Base-by-base conservation (phyloP, 2,113 vertebrate species). In the Dipodomys ordii region DNA sequence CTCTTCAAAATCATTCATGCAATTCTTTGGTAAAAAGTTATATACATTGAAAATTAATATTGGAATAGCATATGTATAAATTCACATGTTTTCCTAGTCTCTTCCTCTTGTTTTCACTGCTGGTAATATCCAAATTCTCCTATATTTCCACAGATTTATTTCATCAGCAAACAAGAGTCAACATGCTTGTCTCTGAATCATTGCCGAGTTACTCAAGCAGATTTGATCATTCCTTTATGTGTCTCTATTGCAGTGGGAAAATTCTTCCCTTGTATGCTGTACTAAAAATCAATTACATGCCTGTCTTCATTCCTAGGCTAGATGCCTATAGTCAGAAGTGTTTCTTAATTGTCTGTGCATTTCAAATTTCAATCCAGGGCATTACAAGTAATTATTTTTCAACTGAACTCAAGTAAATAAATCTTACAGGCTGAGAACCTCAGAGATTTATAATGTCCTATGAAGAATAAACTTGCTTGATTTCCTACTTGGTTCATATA, bases 1-100 rank as follows among this genome's bases (percentile, higher is more conserved):
- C 32, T 92, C 22, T 77, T 95, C 89, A 91, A 95, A 84, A 9
- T 81, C 68, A 46, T 5, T 83, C 39, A 12, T 68, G 22, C 32
- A 65, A 89, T 65, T 80, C 22, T 93, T 80, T 77, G 44, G 94
- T 68, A 35, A 44, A 74, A 83, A 87, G 27, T 71, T 96, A 95
- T 86, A 32, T 60, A 69, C 81, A 72, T 74, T 3, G 44, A 82
- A 91, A 83, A 23, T 62, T 71, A 94, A 83, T 60, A 10, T 30
- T 30, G 53, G 53, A 57, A 57, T 57, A 15, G 15, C 60, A 64
- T 72, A 65, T 60, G 28, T n/a, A 32, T 49, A 27, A 73, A 84
- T 44, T 30, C 44, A 27, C 28, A 53, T 44, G 3, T 1, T 83
- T 2, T 23, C 39, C 68, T 27, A 46, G 1, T 16, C 23, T 65